phyloP scores from a whole-genome alignment of 2,888 invertebrate species.

The Itoplectis maculator region DNA sequence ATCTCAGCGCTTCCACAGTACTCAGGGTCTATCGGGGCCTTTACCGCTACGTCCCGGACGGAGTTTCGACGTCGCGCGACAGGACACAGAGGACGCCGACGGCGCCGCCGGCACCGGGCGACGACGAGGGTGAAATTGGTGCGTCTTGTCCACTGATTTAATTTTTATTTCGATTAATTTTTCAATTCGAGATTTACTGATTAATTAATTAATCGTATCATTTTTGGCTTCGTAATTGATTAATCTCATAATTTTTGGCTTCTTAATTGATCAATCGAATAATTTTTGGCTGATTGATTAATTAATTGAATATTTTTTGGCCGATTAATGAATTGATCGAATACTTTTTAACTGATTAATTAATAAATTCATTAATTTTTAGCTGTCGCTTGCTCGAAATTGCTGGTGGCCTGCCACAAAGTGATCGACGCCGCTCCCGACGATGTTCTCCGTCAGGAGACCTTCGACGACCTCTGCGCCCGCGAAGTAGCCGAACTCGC shows the following conservation, averaged over 20 bases:
- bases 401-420: constrained; percentile 89
- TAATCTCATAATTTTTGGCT: too few species aligned
- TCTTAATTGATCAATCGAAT: too few species aligned
- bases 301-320: too few species aligned
- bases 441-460: constrained; percentile 86
- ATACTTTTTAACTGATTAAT: too few species aligned
- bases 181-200: too few species aligned
- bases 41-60: constrained; percentile 78
- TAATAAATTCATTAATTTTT: constrained; percentile 41
- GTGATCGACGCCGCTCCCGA: constrained; percentile 87
- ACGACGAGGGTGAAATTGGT: constrained; percentile 79
- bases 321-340: too few species aligned
- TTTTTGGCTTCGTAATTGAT: too few species aligned
- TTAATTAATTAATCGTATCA: too few species aligned
- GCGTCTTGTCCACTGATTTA: too few species aligned
- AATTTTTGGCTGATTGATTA: too few species aligned
- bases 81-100: constrained; percentile 85
- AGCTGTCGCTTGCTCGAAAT: constrained; percentile 86
- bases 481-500: constrained; percentile 89
- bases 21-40: constrained; percentile 88
- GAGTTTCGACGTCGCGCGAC: constrained; percentile 67
- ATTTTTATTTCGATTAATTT: too few species aligned
- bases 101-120: constrained; percentile 84
- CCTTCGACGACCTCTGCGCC: constrained; percentile 88
- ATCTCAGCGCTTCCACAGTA: constrained; percentile 88